Evolutionary conservation across 2,888 invertebrate genomes (phyloP), one percentile per base, ranked within the genome.

Genomic region (Philereme vetulata): DNA sequence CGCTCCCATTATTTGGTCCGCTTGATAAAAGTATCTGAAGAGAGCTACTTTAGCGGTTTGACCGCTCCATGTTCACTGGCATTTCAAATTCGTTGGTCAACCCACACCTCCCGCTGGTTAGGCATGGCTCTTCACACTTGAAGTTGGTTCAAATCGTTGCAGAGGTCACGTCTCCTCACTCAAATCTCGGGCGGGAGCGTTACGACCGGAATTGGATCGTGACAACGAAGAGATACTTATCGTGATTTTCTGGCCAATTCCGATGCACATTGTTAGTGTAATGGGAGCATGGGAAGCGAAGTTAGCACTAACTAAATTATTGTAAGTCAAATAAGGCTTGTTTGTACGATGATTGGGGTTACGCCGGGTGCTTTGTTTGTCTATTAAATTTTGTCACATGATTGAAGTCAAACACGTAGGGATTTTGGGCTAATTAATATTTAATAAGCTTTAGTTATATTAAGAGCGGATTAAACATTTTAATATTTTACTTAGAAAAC

Each of bases 221-320:
- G 91, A 92, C 91, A 90, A 84, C 84, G 72, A 77, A 81, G 78
- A 88, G 90, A 92, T 91, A 83, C 85, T 89, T 90, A 92, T 92
- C 91, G 87, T 90, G 90, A 90, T 88, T 87, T 86, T 90, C 86
- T 86, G 86, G 85, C 90, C 90, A 88, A 91, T 90, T 88, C 83
- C 83, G 76, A 86, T 85, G 86, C 86, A 85, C 75, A 86, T 86
- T 85, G 87, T 87, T 84, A 81, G 79, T 78, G 79, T 82, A 91
- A 89, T 90, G 82, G 88, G 89, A 88, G 88, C 91, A 90, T 91
- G 91, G 86, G 91, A 91, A 90, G 80, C 81, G 66, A 75, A 76
- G 74, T 62, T 62, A 73, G 76, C 78, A 79, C 81, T 82, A 85
- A 85, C 83, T 80, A 80, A 88, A 88, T 88, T 86, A 85, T 86